Conservation (phyloP, 1,140 invertebrate species). For the Saccostrea cuccullata region DNA sequence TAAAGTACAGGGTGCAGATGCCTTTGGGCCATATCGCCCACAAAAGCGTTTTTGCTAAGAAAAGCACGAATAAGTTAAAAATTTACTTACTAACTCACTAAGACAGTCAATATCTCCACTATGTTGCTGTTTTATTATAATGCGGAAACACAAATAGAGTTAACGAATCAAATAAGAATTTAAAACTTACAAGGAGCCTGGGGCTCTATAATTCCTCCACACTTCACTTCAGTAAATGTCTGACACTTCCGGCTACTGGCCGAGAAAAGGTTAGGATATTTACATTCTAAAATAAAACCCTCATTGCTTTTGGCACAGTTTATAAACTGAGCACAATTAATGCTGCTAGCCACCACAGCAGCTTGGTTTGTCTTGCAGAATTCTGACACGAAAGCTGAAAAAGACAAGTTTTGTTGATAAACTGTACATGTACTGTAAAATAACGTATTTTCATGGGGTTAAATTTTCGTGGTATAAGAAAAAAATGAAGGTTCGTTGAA, state of each 20-base stretch:
- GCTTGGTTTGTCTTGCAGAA: conserved; percentile 55
- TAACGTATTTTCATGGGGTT: no score
- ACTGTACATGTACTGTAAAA: no score
- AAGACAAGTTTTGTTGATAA: background rate
- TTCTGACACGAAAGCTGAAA: conserved; percentile 47
- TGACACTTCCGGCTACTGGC: conserved; percentile 53
- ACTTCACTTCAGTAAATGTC: conserved; percentile 57
- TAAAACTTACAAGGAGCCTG: conserved; percentile 63
- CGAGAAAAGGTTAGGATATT: conserved; percentile 66
- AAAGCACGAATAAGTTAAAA: no score
- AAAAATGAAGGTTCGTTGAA: no score
- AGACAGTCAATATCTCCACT: no score
- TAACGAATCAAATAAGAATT: background rate
- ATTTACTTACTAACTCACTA: no score
- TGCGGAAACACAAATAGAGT: no score
- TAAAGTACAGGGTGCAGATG: no score
- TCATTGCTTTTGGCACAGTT: conserved; percentile 43
- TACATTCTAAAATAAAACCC: conserved; percentile 57
- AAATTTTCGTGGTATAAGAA: no score
- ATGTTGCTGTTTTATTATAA: no score
- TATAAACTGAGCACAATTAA: conserved; percentile 59
- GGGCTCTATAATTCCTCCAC: conserved; percentile 62
- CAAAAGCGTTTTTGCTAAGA: no score
- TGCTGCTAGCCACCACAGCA: conserved; percentile 51
- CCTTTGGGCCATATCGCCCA: no score